Conservation (phyloP, 2,113 vertebrate genomes). For the Smithornis capensis region DNA sequence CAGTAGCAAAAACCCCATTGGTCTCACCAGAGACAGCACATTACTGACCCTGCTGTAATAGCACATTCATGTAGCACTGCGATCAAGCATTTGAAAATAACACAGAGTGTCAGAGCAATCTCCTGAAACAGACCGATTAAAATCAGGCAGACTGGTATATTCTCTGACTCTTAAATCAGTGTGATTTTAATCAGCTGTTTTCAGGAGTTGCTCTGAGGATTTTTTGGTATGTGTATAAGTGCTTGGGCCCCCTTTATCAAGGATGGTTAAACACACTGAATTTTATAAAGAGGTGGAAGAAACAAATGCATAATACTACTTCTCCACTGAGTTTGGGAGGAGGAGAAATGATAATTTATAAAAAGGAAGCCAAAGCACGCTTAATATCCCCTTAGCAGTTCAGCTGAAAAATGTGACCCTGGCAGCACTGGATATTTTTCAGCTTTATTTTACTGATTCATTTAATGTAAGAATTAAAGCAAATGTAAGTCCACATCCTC, state of each 20-base stretch:
- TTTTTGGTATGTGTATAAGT: accelerated
- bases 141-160: not conserved
- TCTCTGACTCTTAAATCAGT: constrained; percentile 9
- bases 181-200: constrained; percentile 19
- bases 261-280: not conserved
- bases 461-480: not conserved
- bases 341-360: not conserved
- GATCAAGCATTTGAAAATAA: not conserved
- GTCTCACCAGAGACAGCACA: not conserved
- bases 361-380: not conserved
- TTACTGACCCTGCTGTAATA: not conserved
- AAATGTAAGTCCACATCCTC: not conserved
- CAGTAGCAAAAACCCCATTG: not conserved
- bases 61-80: not conserved
- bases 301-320: not conserved
- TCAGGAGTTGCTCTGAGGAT: not conserved
- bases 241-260: not conserved
- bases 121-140: constrained; percentile 1
- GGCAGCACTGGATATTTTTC: not conserved
- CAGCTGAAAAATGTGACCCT: constrained; percentile 33
- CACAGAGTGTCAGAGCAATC: not conserved
- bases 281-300: not conserved
- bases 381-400: not conserved
- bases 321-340: not conserved
- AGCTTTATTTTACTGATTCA: constrained; percentile 19